Base-by-base conservation (phyloP, 1,140 invertebrate species). In the Vollenhovia emeryi region DNA sequence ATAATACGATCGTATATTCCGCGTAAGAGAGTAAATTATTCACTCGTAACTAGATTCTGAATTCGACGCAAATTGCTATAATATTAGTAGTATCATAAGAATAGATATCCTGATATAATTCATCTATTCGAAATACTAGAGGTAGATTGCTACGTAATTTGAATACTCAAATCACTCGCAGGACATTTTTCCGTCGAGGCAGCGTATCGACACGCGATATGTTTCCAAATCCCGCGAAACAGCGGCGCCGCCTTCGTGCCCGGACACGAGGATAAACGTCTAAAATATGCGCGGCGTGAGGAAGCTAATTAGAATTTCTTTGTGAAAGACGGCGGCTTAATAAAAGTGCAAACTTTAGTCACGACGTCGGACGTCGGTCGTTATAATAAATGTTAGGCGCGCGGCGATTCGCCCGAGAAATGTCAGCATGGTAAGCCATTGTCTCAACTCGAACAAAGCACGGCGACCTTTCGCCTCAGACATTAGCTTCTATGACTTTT, bases 361-460 rank as follows among this genome's bases (percentile, higher is more conserved):
- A 82, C 68, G 78, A 82, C 50, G 64, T 82, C 40, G 66, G 66
- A 82, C 50, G 78, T 82, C 78, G 78, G 78, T 80, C 66, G 36
- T 82, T 82, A 57, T 82, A 82, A 82, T 73, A 82, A 82, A 82
- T 82, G 78, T 82, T 82, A 82, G 66, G n/a, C 78, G 66, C 66
- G 66, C 66, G 78, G 78, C 66, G 66, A 73, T 73, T 73, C 78
- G 66, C 66, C 36, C 78, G 50, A 82, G 78, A 82, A 82, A 82
- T 82, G 78, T 82, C 78, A 82, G 50, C 78, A n/a, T 21, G 66
- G 27, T 57, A 45, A 59, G 66, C 48, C 66, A 82, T 82, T 71
- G 66, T 82, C 66, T 82, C 66, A 73, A 27, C 50, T 18, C n/a
- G 66, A 59, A 82, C 78, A 82, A 82, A 82, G 78, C 78, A 82